Evolutionary conservation across 2,888 invertebrate genomes (phyloP).

Genomic region (Deilephila elpenor): DNA sequence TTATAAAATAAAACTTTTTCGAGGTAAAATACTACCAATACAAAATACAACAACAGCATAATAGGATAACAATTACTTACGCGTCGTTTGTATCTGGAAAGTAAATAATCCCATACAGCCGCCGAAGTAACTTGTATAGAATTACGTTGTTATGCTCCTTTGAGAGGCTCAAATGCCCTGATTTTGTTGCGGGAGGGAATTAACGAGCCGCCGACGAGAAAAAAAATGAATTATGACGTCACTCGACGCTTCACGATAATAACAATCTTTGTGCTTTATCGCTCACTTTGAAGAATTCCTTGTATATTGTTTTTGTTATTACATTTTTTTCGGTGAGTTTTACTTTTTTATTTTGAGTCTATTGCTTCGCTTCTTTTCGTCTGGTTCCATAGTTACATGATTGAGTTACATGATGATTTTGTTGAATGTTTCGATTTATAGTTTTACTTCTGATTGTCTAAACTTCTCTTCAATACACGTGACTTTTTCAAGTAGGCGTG

Average conservation of each 20-base stretch:
- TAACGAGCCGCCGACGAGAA: conserved; percentile 55
- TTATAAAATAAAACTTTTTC: not conserved
- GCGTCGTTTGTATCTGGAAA: conserved; percentile 13
- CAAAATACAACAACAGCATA: not conserved
- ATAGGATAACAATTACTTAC: not conserved
- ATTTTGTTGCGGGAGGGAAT: conserved; percentile 61
- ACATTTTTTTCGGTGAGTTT: conserved; percentile 11
- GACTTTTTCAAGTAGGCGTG: no score
- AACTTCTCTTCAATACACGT: no score
- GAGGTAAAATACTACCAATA: not conserved
- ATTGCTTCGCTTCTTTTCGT: not conserved
- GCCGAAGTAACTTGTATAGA: conserved; percentile 56
- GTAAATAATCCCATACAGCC: conserved; percentile 25
- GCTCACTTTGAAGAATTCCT: conserved; percentile 54
- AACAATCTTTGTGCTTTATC: conserved; percentile 60
- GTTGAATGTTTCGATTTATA: no score
- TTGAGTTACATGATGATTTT: no score
- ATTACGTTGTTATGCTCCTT: conserved; percentile 56
- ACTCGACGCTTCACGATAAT: conserved; percentile 63
- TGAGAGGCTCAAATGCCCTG: conserved; percentile 61
- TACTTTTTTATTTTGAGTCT: not conserved
- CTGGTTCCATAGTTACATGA: not conserved
- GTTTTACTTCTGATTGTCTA: no score
- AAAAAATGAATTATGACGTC: conserved; percentile 66
- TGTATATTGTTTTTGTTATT: conserved; percentile 54